Base-by-base conservation (phyloP, 2,113 vertebrate genomes). In the Donacobius atricapilla region DNA sequence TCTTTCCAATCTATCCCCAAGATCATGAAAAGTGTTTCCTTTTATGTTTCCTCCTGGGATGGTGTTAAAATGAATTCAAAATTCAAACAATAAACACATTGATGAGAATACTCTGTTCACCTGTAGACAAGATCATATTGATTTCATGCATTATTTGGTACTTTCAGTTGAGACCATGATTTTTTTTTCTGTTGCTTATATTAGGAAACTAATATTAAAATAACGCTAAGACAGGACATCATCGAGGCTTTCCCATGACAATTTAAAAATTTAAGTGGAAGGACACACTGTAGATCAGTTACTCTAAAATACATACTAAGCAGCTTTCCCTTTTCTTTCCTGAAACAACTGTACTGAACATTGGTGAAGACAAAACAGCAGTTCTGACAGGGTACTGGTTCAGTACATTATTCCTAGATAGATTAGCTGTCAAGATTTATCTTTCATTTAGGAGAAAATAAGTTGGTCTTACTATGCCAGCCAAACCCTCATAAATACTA, bases 361-460 rank as follows among this genome's bases (percentile, higher is more conserved):
- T 5, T 19, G 73, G 58, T 53, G 25, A 95, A 90, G 33, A 86
- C 63, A 72, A 76, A 83, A 93, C 25, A 77, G 19, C 58, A 65
- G 51, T 78, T 93, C 72, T 90, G 39, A 90, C 76, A 83, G 50
- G n/a, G 57, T 71, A 71, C 53, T 76, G 40, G 58, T 83, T 94
- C 79, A 82, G 66, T 75, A 78, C 30, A 73, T 81, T 75, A 89
- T 75, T 91, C 53, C 48, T 76, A 48, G 21, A 94, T 93, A 79
- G 90, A 95, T 89, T 86, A 94, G 37, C 61, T 85, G 79, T 72
- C 89, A 89, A 77, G 39, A 77, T 61, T 83, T 87, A 85, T 40
- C 58, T 83, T 94, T 72, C 61, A 83, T 86, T 87, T 76, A 90
- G 66, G 21, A 75, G 69, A 94, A 90, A 82, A 27, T 24, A 90